Conservation (phyloP, 23 tunicate genomes). For the Corella eumyota region DNA sequence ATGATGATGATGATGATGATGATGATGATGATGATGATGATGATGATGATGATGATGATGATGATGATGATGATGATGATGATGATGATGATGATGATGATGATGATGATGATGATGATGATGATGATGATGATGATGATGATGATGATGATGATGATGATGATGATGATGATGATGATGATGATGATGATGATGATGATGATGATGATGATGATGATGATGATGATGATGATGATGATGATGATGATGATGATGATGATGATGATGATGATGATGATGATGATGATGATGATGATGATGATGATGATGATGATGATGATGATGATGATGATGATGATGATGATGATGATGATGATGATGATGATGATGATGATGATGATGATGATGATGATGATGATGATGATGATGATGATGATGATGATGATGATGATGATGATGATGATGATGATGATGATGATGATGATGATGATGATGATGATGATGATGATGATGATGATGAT, state of each 20-base stretch:
- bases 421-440: slow-evolving; percentile 2
- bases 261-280: slow-evolving; percentile 4
- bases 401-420: slow-evolving; percentile 4
- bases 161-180: not conserved
- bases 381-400: slow-evolving; percentile 4
- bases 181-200: not conserved
- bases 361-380: slow-evolving; percentile 2
- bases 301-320: slow-evolving; percentile 2
- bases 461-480: slow-evolving; percentile 2
- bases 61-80: not conserved
- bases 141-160: slow-evolving; percentile 5
- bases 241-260: slow-evolving; percentile 2
- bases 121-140: slow-evolving; percentile 1
- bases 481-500: slow-evolving; percentile 2
- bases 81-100: not conserved
- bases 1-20: slow-evolving; percentile 4
- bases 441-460: slow-evolving; percentile 2
- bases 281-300: slow-evolving; percentile 1
- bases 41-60: slow-evolving; percentile 10
- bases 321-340: slow-evolving; percentile 3
- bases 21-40: slow-evolving; percentile 1
- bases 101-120: not conserved
- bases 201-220: not conserved
- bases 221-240: slow-evolving; percentile 5
- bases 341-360: slow-evolving; percentile 1